Evolutionary conservation across 2,797 vertebrate species (phyloP).

Genomic region (Menidia menidia): DNA sequence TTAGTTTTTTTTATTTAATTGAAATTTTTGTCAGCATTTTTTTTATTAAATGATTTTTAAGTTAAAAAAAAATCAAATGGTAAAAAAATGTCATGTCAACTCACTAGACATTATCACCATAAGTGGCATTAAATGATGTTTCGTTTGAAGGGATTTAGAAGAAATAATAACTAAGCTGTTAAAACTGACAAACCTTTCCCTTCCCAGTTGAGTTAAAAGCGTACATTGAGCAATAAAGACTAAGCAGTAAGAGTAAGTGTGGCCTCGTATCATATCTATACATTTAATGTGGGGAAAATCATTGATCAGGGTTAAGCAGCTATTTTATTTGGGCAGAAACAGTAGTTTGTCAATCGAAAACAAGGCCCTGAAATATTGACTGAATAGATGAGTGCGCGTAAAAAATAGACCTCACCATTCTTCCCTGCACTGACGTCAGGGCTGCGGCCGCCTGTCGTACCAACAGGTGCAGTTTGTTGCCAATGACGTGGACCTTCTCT

Average conservation of each 20-base stretch:
- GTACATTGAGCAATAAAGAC: not conserved
- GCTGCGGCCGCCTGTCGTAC: constrained; percentile 81
- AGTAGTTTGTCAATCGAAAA: no score
- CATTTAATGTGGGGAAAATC: no score
- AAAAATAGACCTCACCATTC: constrained; percentile 79
- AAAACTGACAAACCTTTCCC: not conserved
- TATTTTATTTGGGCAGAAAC: not conserved
- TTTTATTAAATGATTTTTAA: no score
- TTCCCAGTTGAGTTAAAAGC: not conserved
- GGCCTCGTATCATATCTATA: no score
- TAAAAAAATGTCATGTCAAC: no score
- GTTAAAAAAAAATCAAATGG: no score
- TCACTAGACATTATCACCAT: not conserved
- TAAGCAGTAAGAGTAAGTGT: not conserved
- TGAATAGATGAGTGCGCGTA: no score
- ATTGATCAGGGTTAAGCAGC: no score
- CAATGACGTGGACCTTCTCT: constrained; percentile 90
- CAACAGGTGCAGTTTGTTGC: constrained; percentile 87
- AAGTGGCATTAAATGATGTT: not conserved
- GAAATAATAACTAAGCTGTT: not conserved
- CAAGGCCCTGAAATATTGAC: no score
- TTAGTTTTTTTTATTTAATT: not conserved
- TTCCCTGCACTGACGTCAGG: constrained; percentile 71
- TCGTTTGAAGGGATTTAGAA: not conserved
- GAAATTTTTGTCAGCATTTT: not conserved